Evolutionary conservation across 2,797 vertebrate genomes (phyloP), one percentile per base, ranked within the genome.

Genomic region (Chaetodon trifasciatus): DNA sequence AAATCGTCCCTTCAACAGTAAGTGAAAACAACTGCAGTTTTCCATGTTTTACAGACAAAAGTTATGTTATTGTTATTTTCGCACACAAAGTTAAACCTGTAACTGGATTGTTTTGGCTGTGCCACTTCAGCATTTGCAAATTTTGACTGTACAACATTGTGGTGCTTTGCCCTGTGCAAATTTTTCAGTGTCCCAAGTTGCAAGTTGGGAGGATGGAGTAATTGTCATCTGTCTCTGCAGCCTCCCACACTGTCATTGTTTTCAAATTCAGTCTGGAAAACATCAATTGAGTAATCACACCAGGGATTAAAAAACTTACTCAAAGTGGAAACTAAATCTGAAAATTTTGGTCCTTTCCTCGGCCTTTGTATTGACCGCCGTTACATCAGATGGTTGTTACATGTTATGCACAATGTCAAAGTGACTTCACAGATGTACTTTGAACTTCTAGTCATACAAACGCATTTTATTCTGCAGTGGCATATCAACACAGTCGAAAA

Each of bases 381-480:
- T 28, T 28, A 28, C 28, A 28, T 66, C 3, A 40, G 4, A 24
- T 3, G 9, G 7, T 49, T 64, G 15, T 37, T 37, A 8, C 15
- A 24, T 40, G 8, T 57, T 53, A 9, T 32, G 8, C 16, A 42
- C 3, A 37, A 9, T 32, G 0, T 42, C 8, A 49, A 66, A 19
- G 21, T 44, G 6, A 13, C 17, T 49, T 24, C 2, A 35, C 9
- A n/a, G 21, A 37, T 52, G n/a, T n/a, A 35, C 35, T 63, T 44
- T 46, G 24, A 55, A n/a, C 35, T 50, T 10, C 21, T 40, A 19
- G 13, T 39, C 57, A 37, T 17, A 17, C 46, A 47, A 52, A 55
- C 32, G 11, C 32, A 70, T 67, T 46, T n/a, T 55, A 28, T 68
- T 28, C 82, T 70, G 13, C 65, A 95, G 94, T 96, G 95, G 65